Percentiles rank a stretch among this genome's conserved stretches.
Conservation (phyloP, 2,888 invertebrate species). For the Sphaerophoria taeniata region DNA sequence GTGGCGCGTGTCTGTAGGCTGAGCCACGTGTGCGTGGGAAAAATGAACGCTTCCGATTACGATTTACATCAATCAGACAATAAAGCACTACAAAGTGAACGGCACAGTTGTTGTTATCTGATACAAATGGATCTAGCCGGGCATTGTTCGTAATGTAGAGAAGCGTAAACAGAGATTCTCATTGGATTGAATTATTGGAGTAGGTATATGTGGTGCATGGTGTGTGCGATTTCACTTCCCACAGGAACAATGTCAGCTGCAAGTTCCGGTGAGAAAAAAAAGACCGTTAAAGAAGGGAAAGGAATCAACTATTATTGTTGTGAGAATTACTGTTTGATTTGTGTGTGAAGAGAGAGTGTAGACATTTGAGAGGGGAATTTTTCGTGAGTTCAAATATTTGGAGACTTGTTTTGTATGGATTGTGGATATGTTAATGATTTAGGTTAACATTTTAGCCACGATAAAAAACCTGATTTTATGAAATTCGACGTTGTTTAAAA, state of each 20-base stretch:
- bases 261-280: constrained; percentile 63
- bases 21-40: constrained; percentile 72
- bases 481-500: no score
- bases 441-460: no score
- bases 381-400: no score
- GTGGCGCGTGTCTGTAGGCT: constrained; percentile 58
- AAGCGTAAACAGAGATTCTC: constrained; percentile 58
- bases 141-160: constrained; percentile 53
- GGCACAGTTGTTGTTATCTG: constrained; percentile 53
- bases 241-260: constrained; percentile 69
- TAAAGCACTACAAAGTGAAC: constrained; percentile 14
- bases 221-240: constrained; percentile 63
- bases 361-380: no score
- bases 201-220: background rate
- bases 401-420: no score
- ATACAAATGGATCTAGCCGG: constrained; percentile 29
- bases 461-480: no score
- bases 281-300: constrained; percentile 16
- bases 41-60: constrained; percentile 60
- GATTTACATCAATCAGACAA: constrained; percentile 53
- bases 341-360: no score
- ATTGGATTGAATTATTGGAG: background rate
- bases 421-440: no score
- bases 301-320: background rate
- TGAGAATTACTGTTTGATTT: background rate